Base-by-base conservation (phyloP, 35 echinoderm and acorn worm species). In the Diadema setosum region DNA sequence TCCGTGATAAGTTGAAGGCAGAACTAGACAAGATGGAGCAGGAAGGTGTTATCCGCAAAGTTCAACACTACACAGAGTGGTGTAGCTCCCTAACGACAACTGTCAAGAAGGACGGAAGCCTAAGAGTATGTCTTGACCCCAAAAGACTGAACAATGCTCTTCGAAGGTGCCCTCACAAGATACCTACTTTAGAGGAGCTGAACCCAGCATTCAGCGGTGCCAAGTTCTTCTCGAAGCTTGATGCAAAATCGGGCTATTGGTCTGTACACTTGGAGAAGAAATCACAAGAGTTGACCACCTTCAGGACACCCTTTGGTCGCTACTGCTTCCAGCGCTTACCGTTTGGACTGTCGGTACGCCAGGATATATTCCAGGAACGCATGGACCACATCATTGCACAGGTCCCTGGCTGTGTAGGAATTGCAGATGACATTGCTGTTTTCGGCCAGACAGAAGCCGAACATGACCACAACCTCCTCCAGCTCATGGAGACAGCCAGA, bases 311-410 rank as follows among this genome's bases (percentile, higher is more conserved):
- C 21, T 91, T 95, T 64, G 88, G 84, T 12, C 18, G 93, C 39
- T 91, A 91, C 43, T 91, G 93, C 50, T 95, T 91, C 42, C 36
- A 59, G 23, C 33, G 88, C 23, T 58, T 95, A 42, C 88, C 89
- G 4, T 95, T 95, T 82, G 93, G 87, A 16, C 56, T 94, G 4
- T 81, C 82, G 18, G 82, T 94, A 11, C 82, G 85, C 64, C 92
- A 94, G 58, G 92, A 94, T 41, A 82, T 90, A 16, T 94, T 94
- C 69, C 88, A 86, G 31, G 45, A 86, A 48, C 56, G 63, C 16
- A 91, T 90, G 88, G 88, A 90, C 56, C 11, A 40, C 20, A 91
- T 91, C 39, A 87, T 67, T 46, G 42, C 88, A 6, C 82, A 95
- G 46, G 45, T 90, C 18, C 82, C 87, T 33, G 92, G 92, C 25